Evolutionary conservation across 1,140 invertebrate genomes (phyloP), one percentile per base, ranked within the genome.

Genomic region (Dufourea novaeangliae): DNA sequence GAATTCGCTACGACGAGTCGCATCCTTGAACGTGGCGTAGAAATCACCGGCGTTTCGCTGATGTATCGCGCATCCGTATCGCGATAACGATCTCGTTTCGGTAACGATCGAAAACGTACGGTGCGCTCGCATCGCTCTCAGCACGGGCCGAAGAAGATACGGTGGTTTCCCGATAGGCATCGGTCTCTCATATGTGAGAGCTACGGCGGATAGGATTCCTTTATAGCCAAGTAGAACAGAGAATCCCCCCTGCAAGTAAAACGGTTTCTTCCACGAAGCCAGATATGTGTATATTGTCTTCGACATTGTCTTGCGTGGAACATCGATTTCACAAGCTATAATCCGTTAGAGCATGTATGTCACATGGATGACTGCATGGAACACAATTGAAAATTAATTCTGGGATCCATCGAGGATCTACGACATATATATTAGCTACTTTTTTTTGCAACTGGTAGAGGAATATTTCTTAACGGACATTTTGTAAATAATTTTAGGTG

Each of bases 31-130:
- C 82, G 68, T 84, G 72, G 64, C 52, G 83, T 63, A 67, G 82
- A 80, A 77, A 83, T 84, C 82, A 69, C 14, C 62, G 44, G 29
- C 62, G 46, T 25, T n/a, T n/a, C 56, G 63, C 81, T 89, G 90
- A 90, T 89, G 83, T 88, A 90, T 89, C 88, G 87, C 87, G 88
- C 86, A 89, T 90, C 86, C 86, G 87, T 88, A 86, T 88, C 82
- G 81, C 77, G 90, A 91, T 91, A 91, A 84, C 78, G 85, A 90
- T 91, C 90, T 91, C 56, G 63, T 85, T 80, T 84, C 76, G 75
- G 83, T 85, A 85, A 83, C 78, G 85, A 86, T 86, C 78, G 80
- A 80, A 50, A 82, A 83, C 52, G 64, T 75, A 61, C 64, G 57
- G 69, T 25, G 72, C 22, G 34, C n/a, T n/a, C 22, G 59, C 59